A percentile compares a stretch with the other conserved stretches of the same genome.
Evolutionary conservation across 1,140 invertebrate genomes (phyloP).

Genomic region (Drosophila pachea): DNA sequence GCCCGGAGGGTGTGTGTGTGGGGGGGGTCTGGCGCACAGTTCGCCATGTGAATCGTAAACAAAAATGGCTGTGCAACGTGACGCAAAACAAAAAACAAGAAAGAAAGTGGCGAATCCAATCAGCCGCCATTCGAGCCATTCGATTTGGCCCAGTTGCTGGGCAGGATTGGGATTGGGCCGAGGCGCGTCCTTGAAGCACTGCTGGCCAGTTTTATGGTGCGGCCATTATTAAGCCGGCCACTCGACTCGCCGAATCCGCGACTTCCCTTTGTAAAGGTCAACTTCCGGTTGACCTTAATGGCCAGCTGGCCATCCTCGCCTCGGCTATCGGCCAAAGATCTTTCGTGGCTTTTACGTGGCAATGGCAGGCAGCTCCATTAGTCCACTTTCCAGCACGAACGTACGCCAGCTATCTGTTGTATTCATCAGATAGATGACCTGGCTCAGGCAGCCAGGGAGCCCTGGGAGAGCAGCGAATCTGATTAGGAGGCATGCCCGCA

Average conservation of each 20-base stretch:
- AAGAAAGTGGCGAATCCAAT: conserved; percentile 4
- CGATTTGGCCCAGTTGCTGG: background rate
- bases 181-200: background rate
- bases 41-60: conserved; percentile 41
- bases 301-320: background rate
- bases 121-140: conserved; percentile 2
- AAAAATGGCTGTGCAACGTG: conserved; percentile 61
- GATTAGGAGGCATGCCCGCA: background rate
- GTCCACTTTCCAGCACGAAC: background rate
- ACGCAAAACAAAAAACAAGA: conserved; percentile 44
- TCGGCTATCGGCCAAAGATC: background rate
- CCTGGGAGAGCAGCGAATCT: too few species aligned
- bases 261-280: conserved; percentile 1
- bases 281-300: conserved; percentile 2
- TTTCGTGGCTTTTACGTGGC: background rate
- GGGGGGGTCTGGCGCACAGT: background rate
- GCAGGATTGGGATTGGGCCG: background rate
- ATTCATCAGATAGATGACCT: too few species aligned
- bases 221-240: too few species aligned
- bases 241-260: background rate
- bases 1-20: background rate
- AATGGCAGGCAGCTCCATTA: conserved; percentile 3
- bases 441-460: too few species aligned
- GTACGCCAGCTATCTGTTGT: background rate
- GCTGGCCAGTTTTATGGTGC: background rate